Percentiles rank a stretch among this genome's conserved stretches.
Evolutionary conservation across 2,113 vertebrate genomes (phyloP).

Genomic region (Pseudopipra pipra): DNA sequence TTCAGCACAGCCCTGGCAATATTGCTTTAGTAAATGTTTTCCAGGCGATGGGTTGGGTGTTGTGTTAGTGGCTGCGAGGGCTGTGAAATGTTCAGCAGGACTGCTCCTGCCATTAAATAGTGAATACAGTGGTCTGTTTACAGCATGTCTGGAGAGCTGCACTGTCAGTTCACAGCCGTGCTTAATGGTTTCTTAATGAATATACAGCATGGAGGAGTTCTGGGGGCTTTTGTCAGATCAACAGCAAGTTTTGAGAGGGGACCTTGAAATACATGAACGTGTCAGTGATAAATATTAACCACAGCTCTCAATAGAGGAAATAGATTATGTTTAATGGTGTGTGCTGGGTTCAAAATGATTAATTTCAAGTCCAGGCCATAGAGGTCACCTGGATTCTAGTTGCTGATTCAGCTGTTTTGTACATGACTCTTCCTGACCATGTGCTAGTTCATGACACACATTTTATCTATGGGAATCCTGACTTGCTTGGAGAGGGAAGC

Average conservation of each 20-base stretch:
- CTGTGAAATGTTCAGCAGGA: not conserved
- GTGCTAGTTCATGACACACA: not conserved
- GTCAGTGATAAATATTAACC: conserved; percentile 39
- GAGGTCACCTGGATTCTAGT: not conserved
- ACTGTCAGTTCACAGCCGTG: rapidly evolving
- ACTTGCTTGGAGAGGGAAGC: not conserved
- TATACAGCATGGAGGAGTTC: rapidly evolving
- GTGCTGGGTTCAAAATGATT: not conserved
- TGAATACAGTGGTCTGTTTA: rapidly evolving
- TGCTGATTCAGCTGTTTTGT: not conserved
- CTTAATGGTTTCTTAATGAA: not conserved
- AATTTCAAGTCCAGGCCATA: not conserved
- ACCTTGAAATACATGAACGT: not conserved
- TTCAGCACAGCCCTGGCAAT: not conserved
- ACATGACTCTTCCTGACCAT: not conserved
- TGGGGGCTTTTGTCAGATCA: not conserved
- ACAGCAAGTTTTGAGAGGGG: not conserved
- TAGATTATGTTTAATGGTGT: conserved; percentile 30
- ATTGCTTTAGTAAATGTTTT: not conserved
- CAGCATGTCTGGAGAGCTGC: not conserved
- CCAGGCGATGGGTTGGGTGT: not conserved
- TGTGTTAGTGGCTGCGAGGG: not conserved
- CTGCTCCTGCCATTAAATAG: not conserved
- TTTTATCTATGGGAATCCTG: not conserved
- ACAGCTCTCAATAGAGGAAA: not conserved